Evolutionary conservation across 2,888 invertebrate genomes (phyloP).

Genomic region (Drosophila greeni): DNA sequence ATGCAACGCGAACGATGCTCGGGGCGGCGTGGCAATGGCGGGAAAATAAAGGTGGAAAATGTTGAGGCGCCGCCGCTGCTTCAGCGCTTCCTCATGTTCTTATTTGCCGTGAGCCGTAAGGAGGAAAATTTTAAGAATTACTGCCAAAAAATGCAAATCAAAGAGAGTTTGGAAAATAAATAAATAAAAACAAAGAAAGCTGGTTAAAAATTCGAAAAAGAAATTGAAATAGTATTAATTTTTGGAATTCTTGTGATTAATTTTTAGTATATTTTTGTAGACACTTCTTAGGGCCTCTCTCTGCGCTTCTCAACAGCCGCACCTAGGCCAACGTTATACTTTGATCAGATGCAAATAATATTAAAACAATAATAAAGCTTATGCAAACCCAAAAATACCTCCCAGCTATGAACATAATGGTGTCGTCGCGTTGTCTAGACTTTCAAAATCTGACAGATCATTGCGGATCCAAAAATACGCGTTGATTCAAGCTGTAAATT

Average conservation of each 20-base stretch:
- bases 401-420: constrained; percentile 15
- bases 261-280: neutral
- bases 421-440: constrained; percentile 58
- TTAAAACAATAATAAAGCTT: neutral
- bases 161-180: neutral
- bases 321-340: constrained; percentile 12
- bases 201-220: neutral
- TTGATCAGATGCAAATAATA: constrained; percentile 38
- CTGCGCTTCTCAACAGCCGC: constrained; percentile 10
- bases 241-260: neutral
- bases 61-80: constrained; percentile 40
- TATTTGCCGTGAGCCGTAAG: constrained; percentile 5
- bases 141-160: constrained; percentile 5
- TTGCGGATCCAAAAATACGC: constrained; percentile 60
- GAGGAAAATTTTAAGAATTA: constrained; percentile 8
- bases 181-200: neutral
- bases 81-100: constrained; percentile 23
- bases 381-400: constrained; percentile 6
- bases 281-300: neutral
- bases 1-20: constrained; percentile 43
- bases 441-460: constrained; percentile 53
- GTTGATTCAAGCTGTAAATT: constrained; percentile 53
- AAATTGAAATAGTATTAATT: neutral
- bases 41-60: constrained; percentile 24
- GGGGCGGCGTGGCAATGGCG: constrained; percentile 40